Percentiles rank a stretch among this genome's conserved stretches.
Conservation (phyloP, 2,888 invertebrate genomes). For the Microplitis deprimator region DNA sequence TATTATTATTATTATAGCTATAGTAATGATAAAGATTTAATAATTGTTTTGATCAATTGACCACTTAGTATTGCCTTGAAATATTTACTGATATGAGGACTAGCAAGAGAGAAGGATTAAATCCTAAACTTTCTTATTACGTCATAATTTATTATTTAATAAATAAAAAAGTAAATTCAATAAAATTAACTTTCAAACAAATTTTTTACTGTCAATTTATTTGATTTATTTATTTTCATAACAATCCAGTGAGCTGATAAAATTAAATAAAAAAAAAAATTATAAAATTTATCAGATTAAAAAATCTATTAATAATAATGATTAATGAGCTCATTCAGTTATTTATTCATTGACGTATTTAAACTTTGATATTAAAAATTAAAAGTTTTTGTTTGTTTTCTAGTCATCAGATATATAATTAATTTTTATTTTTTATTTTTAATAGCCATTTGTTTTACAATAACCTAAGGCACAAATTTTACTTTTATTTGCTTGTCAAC, state of each 20-base stretch:
- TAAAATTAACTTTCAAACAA: background rate
- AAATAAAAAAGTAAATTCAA: slow-evolving; percentile 7
- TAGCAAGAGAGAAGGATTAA: slow-evolving; percentile 22
- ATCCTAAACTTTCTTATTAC: background rate
- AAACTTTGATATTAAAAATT: slow-evolving; percentile 39
- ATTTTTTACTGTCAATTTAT: background rate
- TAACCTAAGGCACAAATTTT: slow-evolving; percentile 11
- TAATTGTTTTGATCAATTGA: slow-evolving; percentile 17
- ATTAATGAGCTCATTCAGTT: background rate
- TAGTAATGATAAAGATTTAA: slow-evolving; percentile 32
- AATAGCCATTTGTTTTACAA: slow-evolving; percentile 29
- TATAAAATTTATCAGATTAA: too few species aligned
- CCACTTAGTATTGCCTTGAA: slow-evolving; percentile 16
- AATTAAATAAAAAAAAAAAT: background rate
- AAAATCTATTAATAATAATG: background rate
- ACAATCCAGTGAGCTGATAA: background rate
- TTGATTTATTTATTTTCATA: background rate
- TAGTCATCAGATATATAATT: slow-evolving; percentile 17
- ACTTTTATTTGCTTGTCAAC: slow-evolving; percentile 38
- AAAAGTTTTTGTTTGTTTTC: slow-evolving; percentile 27
- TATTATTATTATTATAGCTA: background rate
- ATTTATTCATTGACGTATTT: slow-evolving; percentile 15
- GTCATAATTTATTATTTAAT: background rate
- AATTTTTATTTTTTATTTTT: background rate
- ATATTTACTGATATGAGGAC: slow-evolving; percentile 30